Evolutionary conservation across 2,797 vertebrate genomes (phyloP).

Genomic region (Schizopygopsis pylzovi): DNA sequence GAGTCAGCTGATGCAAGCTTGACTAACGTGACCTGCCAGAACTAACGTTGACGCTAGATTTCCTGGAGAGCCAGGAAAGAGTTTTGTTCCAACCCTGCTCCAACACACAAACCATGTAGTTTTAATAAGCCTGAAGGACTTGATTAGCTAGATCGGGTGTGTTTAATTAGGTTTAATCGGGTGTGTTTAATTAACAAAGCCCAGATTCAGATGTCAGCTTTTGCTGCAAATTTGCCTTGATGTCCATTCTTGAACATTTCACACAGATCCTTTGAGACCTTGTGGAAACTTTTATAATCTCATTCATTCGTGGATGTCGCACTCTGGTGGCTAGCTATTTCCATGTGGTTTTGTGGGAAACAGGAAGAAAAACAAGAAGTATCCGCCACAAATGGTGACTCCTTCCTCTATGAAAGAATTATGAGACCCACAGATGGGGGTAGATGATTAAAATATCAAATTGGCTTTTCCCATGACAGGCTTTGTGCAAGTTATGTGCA

Average conservation of each 20-base stretch:
- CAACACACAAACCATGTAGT: no score
- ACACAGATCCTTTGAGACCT: conserved; percentile 10
- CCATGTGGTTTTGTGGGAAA: conserved; percentile 44
- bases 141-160: no score
- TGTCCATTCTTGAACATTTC: not conserved
- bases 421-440: conserved; percentile 8
- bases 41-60: no score
- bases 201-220: not conserved
- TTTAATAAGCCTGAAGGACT: no score
- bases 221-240: conserved; percentile 3
- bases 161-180: no score
- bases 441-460: not conserved
- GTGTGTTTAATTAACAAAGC: not conserved
- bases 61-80: not conserved
- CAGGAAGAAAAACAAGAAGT: conserved; percentile 13
- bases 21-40: no score
- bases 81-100: no score
- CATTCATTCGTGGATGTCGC: conserved; percentile 8
- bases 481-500: not conserved
- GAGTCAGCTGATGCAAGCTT: no score
- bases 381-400: conserved; percentile 22
- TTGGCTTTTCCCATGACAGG: not conserved
- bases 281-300: conserved; percentile 29
- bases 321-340: conserved; percentile 16
- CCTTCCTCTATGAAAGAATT: conserved; percentile 18